Percentiles rank a stretch among this genome's conserved stretches.
Evolutionary conservation across 2,888 invertebrate genomes (phyloP).

Genomic region (Choristoneura rosaceana): DNA sequence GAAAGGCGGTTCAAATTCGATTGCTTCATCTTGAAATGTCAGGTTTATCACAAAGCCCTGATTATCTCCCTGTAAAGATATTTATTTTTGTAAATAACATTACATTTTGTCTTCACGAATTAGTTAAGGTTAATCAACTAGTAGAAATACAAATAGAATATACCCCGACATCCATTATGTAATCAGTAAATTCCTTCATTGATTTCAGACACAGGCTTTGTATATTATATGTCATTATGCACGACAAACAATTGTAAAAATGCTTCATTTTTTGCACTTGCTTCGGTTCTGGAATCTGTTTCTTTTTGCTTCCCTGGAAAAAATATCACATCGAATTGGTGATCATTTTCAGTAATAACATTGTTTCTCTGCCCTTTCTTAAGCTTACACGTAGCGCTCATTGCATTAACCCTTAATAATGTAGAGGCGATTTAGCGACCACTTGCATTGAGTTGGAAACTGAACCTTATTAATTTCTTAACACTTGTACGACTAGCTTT

Average conservation of each 20-base stretch:
- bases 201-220: conserved; percentile 93
- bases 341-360: too few relatives aligned
- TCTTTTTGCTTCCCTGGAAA: conserved; percentile 87
- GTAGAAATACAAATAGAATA: not conserved
- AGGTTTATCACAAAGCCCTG: conserved; percentile 89
- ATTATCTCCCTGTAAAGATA: conserved; percentile 83
- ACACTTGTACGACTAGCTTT: too few relatives aligned
- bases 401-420: not conserved
- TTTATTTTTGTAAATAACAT: not conserved
- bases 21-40: conserved; percentile 84
- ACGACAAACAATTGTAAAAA: conserved; percentile 94
- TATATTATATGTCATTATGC: conserved; percentile 95
- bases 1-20: conserved; percentile 91
- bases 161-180: conserved; percentile 92
- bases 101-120: not conserved
- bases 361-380: not conserved
- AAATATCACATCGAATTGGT: not conserved
- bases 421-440: too few relatives aligned
- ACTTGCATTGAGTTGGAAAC: too few relatives aligned
- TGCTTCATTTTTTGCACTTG: conserved; percentile 88
- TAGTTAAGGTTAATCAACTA: too few relatives aligned
- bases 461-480: too few relatives aligned
- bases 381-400: not conserved
- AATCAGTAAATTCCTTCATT: conserved; percentile 90
- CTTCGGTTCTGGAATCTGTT: conserved; percentile 88